Conservation (phyloP, 2,888 invertebrate species). For the Spisula subtruncata region DNA sequence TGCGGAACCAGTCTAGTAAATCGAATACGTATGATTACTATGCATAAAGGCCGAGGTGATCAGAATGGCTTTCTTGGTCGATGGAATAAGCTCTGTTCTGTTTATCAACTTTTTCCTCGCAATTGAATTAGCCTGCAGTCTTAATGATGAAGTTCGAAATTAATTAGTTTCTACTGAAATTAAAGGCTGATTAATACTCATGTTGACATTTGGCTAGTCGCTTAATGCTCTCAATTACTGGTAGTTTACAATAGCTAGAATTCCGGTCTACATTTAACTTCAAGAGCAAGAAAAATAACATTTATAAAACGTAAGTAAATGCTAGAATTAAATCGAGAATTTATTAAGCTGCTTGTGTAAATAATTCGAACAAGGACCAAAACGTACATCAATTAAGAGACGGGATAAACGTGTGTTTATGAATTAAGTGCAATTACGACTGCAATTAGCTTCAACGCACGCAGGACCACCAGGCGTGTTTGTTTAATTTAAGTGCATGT, state of each 20-base stretch:
- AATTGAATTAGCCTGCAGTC: background rate
- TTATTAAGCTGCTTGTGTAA: background rate
- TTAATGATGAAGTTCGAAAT: background rate
- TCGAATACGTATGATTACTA: too few species aligned
- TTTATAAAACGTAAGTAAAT: conserved; percentile 4
- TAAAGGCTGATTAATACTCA: background rate
- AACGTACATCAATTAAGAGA: background rate
- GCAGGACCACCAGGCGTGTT: background rate
- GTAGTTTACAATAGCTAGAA: background rate
- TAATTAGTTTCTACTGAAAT: background rate
- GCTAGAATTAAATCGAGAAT: background rate
- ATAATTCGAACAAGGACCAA: background rate
- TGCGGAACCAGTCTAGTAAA: too few species aligned
- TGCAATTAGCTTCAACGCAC: background rate
- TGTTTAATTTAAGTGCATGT: too few species aligned
- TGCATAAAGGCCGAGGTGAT: background rate
- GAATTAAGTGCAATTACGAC: conserved; percentile 1
- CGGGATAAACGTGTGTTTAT: conserved; percentile 4
- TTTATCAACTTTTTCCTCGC: background rate
- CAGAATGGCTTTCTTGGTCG: background rate
- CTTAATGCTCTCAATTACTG: background rate
- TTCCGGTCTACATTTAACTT: conserved; percentile 24
- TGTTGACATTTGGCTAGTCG: background rate
- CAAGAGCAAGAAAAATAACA: conserved; percentile 20
- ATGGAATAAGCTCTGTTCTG: background rate